phyloP scores from a whole-genome alignment of 1,140 invertebrate species.

The Ruditapes philippinarum region DNA sequence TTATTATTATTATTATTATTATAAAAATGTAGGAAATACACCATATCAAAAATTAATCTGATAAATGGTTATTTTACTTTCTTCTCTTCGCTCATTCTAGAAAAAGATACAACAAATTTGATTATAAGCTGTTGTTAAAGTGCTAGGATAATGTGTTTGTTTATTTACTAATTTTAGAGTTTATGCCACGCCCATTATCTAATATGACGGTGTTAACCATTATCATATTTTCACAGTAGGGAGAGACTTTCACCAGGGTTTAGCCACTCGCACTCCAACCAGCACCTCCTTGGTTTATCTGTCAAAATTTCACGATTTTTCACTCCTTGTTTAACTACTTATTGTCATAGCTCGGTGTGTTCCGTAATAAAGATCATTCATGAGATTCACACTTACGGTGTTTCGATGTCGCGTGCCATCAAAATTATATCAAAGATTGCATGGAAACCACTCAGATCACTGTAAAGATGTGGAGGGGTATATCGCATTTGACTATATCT shows the following conservation, averaged over 20 bases:
- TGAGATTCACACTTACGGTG: slow-evolving; percentile 1
- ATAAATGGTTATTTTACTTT: too few relatives aligned
- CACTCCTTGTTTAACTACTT: slow-evolving; percentile 19
- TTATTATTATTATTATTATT: too few relatives aligned
- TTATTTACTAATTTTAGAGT: too few relatives aligned
- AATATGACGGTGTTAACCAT: neutral
- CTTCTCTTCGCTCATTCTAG: too few relatives aligned
- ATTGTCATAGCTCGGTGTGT: slow-evolving; percentile 3
- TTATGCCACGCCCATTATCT: too few relatives aligned
- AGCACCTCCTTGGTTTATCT: neutral
- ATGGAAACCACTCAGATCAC: neutral
- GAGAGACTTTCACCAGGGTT: neutral
- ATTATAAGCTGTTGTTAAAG: too few relatives aligned
- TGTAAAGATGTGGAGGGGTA: slow-evolving; percentile 1
- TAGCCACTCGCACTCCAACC: neutral
- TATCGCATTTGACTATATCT: slow-evolving; percentile 5
- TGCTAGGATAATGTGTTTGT: too few relatives aligned
- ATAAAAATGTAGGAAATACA: too few relatives aligned
- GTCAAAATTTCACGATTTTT: slow-evolving; percentile 49
- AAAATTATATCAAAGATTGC: slow-evolving; percentile 21
- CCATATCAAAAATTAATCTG: too few relatives aligned
- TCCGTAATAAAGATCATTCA: neutral
- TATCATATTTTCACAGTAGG: slow-evolving; percentile 24
- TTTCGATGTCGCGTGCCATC: slow-evolving; percentile 26
- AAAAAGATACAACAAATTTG: too few relatives aligned